Evolutionary conservation across 2,888 invertebrate genomes (phyloP), one percentile per base, ranked within the genome.

Genomic region (Euphydryas editha): DNA sequence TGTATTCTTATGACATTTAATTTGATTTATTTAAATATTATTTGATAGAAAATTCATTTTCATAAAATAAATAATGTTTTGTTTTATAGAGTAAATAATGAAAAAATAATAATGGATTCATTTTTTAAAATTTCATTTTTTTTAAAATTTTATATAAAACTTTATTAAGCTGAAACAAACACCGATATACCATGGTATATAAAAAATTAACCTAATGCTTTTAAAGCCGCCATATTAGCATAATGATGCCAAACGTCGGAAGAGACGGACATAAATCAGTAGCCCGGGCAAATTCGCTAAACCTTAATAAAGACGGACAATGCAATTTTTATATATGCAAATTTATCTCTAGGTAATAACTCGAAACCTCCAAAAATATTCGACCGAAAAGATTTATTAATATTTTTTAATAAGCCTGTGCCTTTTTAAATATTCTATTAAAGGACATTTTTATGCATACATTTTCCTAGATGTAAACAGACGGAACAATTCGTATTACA

Each of bases 201-300:
- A 74, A 74, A 73, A 72, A 71, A 75, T 73, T 72, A 73, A 72
- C 72, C 69, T 67, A 74, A 72, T 70, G 72, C 75, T 73, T 76
- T 73, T 70, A 73, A 73, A 65, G 59, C 67, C 63, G 68, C 72
- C 74, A 73, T 62, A 81, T 82, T 82, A 80, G 74, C 81, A 82
- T 83, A 83, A 82, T 79, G 78, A 81, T 75, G 69, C 68, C 75
- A 68, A 68, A 70, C 74, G 74, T 69, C 80, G 82, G 83, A 83
- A 82, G 77, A 75, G 69, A 64, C 65, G 57, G 69, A 75, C 80
- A 81, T 78, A 78, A 81, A 82, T 81, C 81, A 80, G 73, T 66
- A 68, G 69, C 59, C 68, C 69, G 55, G 65, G 58, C n/a, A 61
- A 69, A 70, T 67, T 65, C 67, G 65, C 73, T 59, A 62, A 70